phyloP scores from a whole-genome alignment of 1,140 invertebrate species.

The Pygmarrhopalites habei region DNA sequence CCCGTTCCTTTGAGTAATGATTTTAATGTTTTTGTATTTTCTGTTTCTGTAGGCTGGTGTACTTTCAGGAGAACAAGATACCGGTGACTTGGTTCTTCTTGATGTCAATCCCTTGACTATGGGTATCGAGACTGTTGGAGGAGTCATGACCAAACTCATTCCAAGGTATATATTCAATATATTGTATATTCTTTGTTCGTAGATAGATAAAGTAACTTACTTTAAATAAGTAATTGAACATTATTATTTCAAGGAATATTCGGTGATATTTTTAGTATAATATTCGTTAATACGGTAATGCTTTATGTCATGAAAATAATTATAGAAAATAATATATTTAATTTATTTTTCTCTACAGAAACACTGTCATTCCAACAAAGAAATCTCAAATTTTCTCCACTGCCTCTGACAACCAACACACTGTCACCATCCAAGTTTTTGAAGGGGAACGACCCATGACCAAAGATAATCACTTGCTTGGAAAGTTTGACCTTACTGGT shows the following conservation, averaged over 20 bases:
- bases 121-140: conserved; percentile 98
- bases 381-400: conserved; percentile 99
- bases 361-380: conserved; percentile 91
- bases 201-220: too few species aligned
- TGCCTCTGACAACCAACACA: conserved; percentile 97
- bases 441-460: conserved; percentile 99
- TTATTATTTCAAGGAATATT: too few species aligned
- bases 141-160: conserved; percentile 99
- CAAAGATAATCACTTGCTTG: conserved; percentile 95
- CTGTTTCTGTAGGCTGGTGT: conserved; percentile 40
- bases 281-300: too few species aligned
- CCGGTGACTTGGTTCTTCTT: conserved; percentile 90
- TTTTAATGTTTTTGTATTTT: background rate
- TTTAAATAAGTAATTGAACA: too few species aligned
- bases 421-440: conserved; percentile 96
- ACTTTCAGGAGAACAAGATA: conserved; percentile 81
- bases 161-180: too few species aligned
- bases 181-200: too few species aligned
- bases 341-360: too few species aligned
- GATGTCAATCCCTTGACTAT: conserved; percentile 97
- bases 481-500: conserved; percentile 97
- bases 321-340: too few species aligned
- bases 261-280: too few species aligned
- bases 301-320: conserved; percentile 82
- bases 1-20: background rate